These are phyloP conservation scores for Megalurothrips usitatus DNA, from an alignment of 2,888 invertebrate species.

Conservation along the genomic window DNA sequence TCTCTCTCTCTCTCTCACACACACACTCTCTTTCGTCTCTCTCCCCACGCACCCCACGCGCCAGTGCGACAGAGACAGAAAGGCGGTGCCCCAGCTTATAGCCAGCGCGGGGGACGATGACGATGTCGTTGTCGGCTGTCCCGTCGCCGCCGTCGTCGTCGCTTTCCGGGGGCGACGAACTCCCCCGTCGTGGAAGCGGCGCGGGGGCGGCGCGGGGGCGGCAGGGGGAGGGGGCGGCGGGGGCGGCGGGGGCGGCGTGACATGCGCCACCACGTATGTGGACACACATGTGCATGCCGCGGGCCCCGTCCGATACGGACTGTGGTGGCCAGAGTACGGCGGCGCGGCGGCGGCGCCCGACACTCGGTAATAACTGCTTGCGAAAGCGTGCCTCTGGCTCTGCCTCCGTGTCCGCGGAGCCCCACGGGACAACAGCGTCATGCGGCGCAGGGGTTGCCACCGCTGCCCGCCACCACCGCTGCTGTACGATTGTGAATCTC, in stretches of 20 bases:
- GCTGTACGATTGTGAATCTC: too few relatives aligned
- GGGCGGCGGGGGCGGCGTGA: background rate
- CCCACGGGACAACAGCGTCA: too few relatives aligned
- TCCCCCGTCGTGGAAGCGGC: background rate
- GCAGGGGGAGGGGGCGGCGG: background rate
- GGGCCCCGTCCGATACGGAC: background rate
- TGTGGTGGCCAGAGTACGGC: background rate
- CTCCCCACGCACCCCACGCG: background rate
- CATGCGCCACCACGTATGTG: background rate
- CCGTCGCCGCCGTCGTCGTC: background rate
- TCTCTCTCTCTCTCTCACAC: background rate
- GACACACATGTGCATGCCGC: background rate
- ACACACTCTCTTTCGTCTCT: background rate
- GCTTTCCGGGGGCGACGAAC: background rate
- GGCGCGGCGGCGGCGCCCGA: too few relatives aligned
- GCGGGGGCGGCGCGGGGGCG: background rate
- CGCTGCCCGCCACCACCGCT: background rate
- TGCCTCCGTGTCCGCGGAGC: too few relatives aligned
- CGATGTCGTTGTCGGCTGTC: background rate
- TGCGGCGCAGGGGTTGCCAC: background rate
- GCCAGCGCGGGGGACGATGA: too few relatives aligned
- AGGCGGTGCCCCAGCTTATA: too few relatives aligned
- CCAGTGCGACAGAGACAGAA: too few relatives aligned
- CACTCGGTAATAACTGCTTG: too few relatives aligned
- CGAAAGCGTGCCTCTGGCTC: too few relatives aligned